A percentile compares a stretch with the other conserved stretches of the same genome.
Evolutionary conservation across 2,888 invertebrate genomes (phyloP).

Genomic region (Bombylius discolor): DNA sequence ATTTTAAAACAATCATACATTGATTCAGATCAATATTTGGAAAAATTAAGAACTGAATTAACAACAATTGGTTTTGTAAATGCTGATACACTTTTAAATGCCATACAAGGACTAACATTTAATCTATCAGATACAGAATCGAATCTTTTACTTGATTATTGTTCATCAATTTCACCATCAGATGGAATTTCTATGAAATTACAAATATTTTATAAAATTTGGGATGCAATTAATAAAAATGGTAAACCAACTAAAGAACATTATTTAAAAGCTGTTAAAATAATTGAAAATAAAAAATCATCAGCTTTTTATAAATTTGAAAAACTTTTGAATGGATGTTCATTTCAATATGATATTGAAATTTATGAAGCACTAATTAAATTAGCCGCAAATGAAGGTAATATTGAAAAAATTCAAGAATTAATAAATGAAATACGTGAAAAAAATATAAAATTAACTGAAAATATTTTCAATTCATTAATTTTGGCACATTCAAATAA

Average conservation of each 20-base stretch:
- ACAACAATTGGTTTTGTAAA: background rate
- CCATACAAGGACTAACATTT: background rate
- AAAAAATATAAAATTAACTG: constrained; percentile 40
- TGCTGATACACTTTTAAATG: background rate
- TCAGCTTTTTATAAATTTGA: background rate
- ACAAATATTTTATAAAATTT: background rate
- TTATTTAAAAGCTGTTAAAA: background rate
- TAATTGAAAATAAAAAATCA: background rate
- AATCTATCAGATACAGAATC: background rate
- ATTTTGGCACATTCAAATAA: constrained; percentile 41
- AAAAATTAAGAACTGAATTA: background rate
- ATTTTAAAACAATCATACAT: background rate
- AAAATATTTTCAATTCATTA: constrained; percentile 45
- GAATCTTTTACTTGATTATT: background rate
- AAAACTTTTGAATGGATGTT: background rate
- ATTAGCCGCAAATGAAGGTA: constrained; percentile 32
- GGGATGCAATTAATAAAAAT: background rate
- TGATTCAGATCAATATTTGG: background rate
- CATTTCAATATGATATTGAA: background rate
- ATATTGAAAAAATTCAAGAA: constrained; percentile 42
- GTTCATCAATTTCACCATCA: background rate
- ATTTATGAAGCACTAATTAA: background rate
- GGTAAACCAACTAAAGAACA: background rate
- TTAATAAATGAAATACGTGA: constrained; percentile 49
- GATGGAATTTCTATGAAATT: background rate